phyloP scores from a whole-genome alignment of 2,113 vertebrate genomes.

The Petrocephalus zakoni region DNA sequence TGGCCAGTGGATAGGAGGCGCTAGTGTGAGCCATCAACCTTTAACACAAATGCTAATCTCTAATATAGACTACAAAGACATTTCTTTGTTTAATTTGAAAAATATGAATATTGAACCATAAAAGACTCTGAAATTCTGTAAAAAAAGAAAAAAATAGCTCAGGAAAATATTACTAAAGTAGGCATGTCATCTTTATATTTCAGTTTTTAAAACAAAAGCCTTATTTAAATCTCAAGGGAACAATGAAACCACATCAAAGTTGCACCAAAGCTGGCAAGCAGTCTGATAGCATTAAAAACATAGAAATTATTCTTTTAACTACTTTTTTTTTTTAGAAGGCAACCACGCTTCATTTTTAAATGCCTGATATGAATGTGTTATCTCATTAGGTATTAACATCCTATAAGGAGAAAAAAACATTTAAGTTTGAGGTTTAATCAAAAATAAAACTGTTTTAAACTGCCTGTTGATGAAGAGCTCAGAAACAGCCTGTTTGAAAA shows the following conservation, averaged over 20 bases:
- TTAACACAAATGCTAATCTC: not conserved
- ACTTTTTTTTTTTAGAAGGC: not conserved
- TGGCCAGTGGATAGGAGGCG: not conserved
- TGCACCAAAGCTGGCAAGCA: not conserved
- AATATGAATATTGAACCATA: not conserved
- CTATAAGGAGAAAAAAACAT: not conserved
- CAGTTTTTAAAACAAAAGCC: not conserved
- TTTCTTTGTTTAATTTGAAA: not conserved
- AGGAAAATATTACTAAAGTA: not conserved
- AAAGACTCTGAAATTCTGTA: not conserved
- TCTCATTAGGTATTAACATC: not conserved
- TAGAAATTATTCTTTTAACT: not conserved
- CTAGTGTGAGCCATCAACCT: no score
- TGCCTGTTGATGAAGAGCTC: not conserved
- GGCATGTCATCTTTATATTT: slow-evolving; percentile 1
- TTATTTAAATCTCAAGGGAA: not conserved
- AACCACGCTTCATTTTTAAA: not conserved
- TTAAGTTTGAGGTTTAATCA: not conserved
- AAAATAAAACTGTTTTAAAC: not conserved
- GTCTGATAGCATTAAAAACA: not conserved
- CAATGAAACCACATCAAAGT: slow-evolving; percentile 14
- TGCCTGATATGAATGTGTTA: not conserved
- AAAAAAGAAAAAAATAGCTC: slow-evolving; percentile 2
- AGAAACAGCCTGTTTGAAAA: not conserved
- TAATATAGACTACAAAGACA: not conserved